These are phyloP conservation scores for Phalacrocorax carbo DNA, from an alignment of 2,113 vertebrate genomes.

Conservation along the genomic window DNA sequence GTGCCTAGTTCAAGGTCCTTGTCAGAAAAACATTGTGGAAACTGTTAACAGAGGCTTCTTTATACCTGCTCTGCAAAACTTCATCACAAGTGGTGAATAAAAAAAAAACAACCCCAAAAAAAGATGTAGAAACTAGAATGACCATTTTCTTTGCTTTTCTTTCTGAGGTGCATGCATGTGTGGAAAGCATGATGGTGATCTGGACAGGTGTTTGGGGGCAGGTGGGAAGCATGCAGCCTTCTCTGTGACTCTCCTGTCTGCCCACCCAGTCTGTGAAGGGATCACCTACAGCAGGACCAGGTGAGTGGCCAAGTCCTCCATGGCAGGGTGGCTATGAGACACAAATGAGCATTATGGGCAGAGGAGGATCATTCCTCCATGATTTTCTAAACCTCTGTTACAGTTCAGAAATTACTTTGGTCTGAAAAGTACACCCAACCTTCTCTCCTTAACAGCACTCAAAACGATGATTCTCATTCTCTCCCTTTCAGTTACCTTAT, in stretches of 20 bases:
- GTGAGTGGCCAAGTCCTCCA: neutral
- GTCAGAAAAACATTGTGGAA: neutral
- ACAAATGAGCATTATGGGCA: neutral
- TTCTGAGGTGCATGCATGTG: neutral
- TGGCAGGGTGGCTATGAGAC: neutral
- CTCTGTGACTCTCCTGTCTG: neutral
- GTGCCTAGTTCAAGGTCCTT: neutral
- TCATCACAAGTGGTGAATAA: fast-evolving
- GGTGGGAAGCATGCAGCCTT: neutral
- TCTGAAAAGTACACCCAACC: neutral
- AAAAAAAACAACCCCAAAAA: neutral
- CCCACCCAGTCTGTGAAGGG: neutral
- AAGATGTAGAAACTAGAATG: neutral
- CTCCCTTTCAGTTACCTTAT: neutral
- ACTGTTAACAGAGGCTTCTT: neutral
- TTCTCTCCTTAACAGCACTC: neutral
- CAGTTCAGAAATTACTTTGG: neutral
- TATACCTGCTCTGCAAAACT: neutral
- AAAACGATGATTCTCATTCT: neutral
- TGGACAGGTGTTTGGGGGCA: neutral
- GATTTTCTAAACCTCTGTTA: neutral
- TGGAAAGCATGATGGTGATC: neutral
- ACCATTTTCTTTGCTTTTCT: neutral
- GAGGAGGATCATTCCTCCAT: too few relatives aligned
- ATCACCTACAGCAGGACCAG: neutral